These are phyloP conservation scores for Aurelia sp. DNA, from an alignment of 30 jellyfish, hydroid and myxozoan species.

Conservation along the genomic window DNA sequence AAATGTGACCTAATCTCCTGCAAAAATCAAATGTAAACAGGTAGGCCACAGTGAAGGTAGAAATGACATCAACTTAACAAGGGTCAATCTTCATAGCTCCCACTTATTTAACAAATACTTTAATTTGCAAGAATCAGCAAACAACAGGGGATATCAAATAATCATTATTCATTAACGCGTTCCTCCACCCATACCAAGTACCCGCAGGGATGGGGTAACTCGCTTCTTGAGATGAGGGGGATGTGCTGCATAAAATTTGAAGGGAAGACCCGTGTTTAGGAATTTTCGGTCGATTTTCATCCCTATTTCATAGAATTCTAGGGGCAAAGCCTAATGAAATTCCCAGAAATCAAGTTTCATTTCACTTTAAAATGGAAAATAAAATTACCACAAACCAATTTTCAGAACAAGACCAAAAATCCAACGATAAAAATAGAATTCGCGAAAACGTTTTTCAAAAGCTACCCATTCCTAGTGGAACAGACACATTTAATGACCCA, in stretches of 20 bases:
- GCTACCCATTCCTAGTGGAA: not conserved
- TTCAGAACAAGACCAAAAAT: no score
- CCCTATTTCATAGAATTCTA: no score
- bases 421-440: no score
- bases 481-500: no score
- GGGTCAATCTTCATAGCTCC: constrained; percentile 23
- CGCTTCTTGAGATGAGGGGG: not conserved
- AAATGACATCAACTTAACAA: constrained; percentile 34
- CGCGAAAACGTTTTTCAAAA: not conserved
- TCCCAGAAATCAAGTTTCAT: no score
- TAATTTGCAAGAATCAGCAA: constrained; percentile 29
- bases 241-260: not conserved
- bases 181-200: not conserved
- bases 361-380: no score
- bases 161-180: constrained; percentile 1
- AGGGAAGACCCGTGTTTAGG: not conserved
- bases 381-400: no score
- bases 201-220: not conserved
- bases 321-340: no score
- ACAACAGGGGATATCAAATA: not conserved
- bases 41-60: constrained; percentile 48
- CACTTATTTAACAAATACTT: constrained; percentile 24
- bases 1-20: constrained; percentile 41
- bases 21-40: constrained; percentile 56
- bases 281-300: not conserved